Evolutionary conservation across 30 jellyfish, hydroid and myxozoan genomes (phyloP), one percentile per base, ranked within the genome.

Genomic region (Pelagia noctiluca): DNA sequence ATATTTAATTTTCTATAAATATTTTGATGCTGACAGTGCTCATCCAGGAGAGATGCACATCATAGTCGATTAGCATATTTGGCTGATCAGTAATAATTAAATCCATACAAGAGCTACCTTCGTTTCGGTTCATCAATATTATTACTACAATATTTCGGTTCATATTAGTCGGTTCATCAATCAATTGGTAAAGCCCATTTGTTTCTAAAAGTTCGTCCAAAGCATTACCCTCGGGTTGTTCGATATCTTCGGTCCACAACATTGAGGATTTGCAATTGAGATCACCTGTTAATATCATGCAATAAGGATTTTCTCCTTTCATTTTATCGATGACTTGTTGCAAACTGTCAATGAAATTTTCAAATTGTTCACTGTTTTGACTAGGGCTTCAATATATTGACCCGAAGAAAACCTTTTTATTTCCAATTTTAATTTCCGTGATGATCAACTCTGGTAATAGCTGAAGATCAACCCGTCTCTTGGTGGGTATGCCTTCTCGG

Each of bases 161-260:
- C 38, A 32, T 35, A 32, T 13, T 31, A 30, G n/a, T n/a, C n/a
- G 75, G 82, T 23, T 69, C 82, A 38, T 69, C 64, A n/a, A n/a
- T n/a, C n/a, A n/a, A n/a, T n/a, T n/a, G n/a, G n/a, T n/a, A n/a
- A n/a, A n/a, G n/a, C n/a, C n/a, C n/a, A n/a, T n/a, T n/a, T n/a
- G n/a, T n/a, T n/a, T n/a, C n/a, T n/a, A n/a, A n/a, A n/a, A n/a
- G n/a, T n/a, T n/a, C n/a, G n/a, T n/a, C n/a, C n/a, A n/a, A n/a
- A n/a, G n/a, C n/a, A n/a, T n/a, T n/a, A n/a, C n/a, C n/a, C n/a
- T 24, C 85, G 38, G 85, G 85, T 47, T 54, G 79, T 34, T 76
- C 88, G 54, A 49, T 34, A 76, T 50, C 88, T 63, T 52, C 77
- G 22, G 63, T 24, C 88, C 88, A 76, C 88, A 76, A 76, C 64